Evolutionary conservation across 1,140 invertebrate genomes (phyloP).

Genomic region (Andrena cerasifolii): DNA sequence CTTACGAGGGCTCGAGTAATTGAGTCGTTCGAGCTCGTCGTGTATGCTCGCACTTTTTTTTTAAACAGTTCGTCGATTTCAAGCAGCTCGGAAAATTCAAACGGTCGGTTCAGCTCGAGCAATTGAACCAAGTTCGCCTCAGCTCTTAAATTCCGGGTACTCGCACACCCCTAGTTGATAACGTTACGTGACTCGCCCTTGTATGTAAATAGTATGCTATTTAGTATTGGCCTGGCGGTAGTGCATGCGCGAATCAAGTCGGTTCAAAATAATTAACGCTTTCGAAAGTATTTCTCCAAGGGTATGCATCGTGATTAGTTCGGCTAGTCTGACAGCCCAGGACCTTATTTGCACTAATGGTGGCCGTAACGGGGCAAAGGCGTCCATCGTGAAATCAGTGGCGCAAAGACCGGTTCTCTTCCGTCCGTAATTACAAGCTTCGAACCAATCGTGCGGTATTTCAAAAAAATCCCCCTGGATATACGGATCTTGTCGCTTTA

Average conservation of each 20-base stretch:
- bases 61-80: no score
- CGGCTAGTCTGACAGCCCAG: constrained; percentile 33
- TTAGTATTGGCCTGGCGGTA: no score
- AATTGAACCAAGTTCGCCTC: no score
- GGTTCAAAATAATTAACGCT: constrained; percentile 38
- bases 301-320: constrained; percentile 50
- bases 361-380: constrained; percentile 47
- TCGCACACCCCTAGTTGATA: no score
- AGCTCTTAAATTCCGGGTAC: no score
- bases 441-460: constrained; percentile 57
- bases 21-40: no score
- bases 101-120: no score
- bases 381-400: constrained; percentile 63
- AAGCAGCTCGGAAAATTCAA: no score
- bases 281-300: constrained; percentile 24
- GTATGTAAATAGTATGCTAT: background rate
- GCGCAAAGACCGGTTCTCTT: constrained; percentile 63
- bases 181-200: no score
- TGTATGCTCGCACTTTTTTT: no score
- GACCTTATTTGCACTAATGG: constrained; percentile 67
- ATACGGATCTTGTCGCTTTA: constrained; percentile 38
- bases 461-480: constrained; percentile 48
- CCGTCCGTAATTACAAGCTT: constrained; percentile 64
- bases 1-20: no score
- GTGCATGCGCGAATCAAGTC: background rate